Conservation (phyloP, 2,888 invertebrate genomes). For the Chironomus tentans region DNA sequence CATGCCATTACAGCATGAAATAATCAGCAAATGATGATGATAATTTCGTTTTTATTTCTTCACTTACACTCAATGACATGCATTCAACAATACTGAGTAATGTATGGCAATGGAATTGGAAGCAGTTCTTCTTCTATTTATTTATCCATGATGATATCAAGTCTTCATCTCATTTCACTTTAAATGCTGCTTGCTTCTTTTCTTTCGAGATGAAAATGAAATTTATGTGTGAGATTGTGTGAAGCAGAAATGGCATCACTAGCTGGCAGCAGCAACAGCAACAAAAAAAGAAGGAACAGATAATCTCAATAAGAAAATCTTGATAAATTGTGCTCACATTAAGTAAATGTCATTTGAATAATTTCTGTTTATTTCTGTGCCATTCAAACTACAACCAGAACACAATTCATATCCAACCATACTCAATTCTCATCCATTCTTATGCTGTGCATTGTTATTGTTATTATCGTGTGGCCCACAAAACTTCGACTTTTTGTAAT, state of each 20-base stretch:
- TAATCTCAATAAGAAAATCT: constrained; percentile 14
- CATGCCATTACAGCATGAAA: neutral
- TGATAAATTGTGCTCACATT: constrained; percentile 16
- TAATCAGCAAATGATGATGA: constrained; percentile 1
- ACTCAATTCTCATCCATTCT: neutral
- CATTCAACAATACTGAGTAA: neutral
- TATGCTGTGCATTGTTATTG: neutral
- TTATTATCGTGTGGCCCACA: neutral
- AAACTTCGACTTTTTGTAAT: neutral
- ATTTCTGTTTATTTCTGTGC: neutral
- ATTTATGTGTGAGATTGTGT: too few relatives aligned
- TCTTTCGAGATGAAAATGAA: too few relatives aligned
- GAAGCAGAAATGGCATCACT: too few relatives aligned
- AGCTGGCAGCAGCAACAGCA: neutral
- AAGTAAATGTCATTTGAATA: constrained; percentile 21
- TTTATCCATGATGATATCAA: too few relatives aligned
- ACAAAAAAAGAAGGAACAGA: neutral
- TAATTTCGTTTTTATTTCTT: neutral
- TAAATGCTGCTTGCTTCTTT: too few relatives aligned
- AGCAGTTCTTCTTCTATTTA: too few relatives aligned
- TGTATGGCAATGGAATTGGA: neutral
- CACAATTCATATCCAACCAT: too few relatives aligned
- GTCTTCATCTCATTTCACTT: too few relatives aligned
- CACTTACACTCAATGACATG: neutral
- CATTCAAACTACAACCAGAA: too few relatives aligned